These are phyloP conservation scores for Lagopus leucura DNA, from an alignment of 2,113 vertebrate genomes.

Conservation along the genomic window DNA sequence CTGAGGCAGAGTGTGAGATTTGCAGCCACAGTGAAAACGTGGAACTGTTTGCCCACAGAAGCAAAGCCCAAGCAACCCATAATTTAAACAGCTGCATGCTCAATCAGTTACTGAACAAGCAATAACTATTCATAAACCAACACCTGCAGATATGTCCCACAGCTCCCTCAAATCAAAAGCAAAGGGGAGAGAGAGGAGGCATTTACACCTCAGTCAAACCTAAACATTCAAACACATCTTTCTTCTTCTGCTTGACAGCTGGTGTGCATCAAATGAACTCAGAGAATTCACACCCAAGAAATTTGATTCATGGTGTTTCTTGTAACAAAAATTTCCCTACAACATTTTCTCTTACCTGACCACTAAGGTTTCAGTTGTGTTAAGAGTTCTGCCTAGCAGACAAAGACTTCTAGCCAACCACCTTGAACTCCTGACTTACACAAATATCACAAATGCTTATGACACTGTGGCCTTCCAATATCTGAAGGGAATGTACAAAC, in stretches of 20 bases:
- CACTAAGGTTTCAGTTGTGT: neutral
- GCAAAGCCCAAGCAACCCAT: neutral
- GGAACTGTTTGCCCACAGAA: neutral
- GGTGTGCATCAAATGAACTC: neutral
- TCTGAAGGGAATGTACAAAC: too few relatives aligned
- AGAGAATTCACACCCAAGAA: neutral
- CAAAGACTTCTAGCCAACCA: neutral
- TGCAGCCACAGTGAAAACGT: neutral
- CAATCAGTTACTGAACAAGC: neutral
- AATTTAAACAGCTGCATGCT: neutral
- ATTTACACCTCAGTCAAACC: neutral
- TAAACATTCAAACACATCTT: neutral
- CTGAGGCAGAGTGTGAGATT: neutral
- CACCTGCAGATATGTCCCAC: neutral
- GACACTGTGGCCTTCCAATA: too few relatives aligned
- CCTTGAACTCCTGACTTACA: neutral
- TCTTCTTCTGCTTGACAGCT: neutral
- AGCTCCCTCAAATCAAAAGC: neutral
- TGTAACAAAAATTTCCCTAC: neutral
- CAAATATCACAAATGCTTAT: fast-evolving
- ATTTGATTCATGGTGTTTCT: neutral
- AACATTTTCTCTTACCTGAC: neutral
- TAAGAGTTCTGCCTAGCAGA: neutral
- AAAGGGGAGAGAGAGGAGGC: neutral
- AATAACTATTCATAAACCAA: neutral